Base-by-base conservation (phyloP, 2,888 invertebrate genomes). In the Endomychus coccineus region DNA sequence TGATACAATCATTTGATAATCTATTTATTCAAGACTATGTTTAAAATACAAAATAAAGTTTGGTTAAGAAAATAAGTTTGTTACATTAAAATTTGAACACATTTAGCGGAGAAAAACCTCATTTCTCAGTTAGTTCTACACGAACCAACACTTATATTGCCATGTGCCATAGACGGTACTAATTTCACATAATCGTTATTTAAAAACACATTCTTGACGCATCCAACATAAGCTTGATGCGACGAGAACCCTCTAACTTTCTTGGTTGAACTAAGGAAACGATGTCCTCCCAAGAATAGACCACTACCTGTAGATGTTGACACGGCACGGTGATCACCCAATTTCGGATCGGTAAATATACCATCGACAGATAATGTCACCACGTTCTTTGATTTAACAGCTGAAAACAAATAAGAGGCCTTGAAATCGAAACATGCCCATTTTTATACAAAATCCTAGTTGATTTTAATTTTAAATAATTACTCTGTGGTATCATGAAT, bases 261-360 rank as follows among this genome's bases (percentile, higher is more conserved):
- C 28, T 54, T 48, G 10, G 64, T 46, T 3, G 27, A 22, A 15
- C 57, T 49, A 38, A 69, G 59, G 36, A 72, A 69, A 2, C 82
- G 80, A 64, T 92, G 85, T 0, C 95, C 95, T 12, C 97, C 97
- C 52, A 97, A 72, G 66, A 85, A 96, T 17, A 97, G 70, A 0
- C 91, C 86, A 42, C 89, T 81, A 16, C 78, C 79, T 0, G 91
- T 90, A 53, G 85, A 80, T 0, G 90, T 86, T 0, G 79, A 75
- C 70, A 13, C 77, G 70, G 73, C 74, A 17, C 53, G 50, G 27
- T 52, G 50, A 16, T 60, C 64, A 3, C 85, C 85, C 17, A 86
- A 74, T 2, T 80, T 83, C 0, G 87, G 81, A 44, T 78, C 73
- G 0, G 81, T 78, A 56, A 79, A 78, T 37, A 78, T 73, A 5